Percentiles rank a stretch among this genome's conserved stretches.
These are phyloP conservation scores for Apistogramma diplotaenia DNA, from an alignment of 2,113 vertebrate genomes.

Conservation along the genomic window DNA sequence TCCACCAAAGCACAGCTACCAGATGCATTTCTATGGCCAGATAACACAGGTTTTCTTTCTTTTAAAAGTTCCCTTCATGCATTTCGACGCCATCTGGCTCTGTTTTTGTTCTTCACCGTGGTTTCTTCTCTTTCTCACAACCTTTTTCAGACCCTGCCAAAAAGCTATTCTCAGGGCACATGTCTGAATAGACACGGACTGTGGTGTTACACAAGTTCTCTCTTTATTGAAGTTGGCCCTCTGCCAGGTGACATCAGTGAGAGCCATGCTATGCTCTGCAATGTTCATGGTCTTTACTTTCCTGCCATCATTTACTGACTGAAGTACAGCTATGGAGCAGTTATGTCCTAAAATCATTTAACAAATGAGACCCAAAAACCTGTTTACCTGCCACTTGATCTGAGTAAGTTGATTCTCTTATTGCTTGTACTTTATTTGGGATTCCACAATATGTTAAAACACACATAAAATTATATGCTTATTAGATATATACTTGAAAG, in stretches of 20 bases:
- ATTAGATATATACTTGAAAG: neutral
- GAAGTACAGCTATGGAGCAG: constrained; percentile 5
- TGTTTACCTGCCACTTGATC: neutral
- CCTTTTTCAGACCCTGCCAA: constrained; percentile 69
- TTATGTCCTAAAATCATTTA: neutral
- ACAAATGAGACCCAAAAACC: neutral
- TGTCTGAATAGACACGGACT: constrained; percentile 65
- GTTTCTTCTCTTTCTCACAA: constrained; percentile 73
- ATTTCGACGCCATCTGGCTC: constrained; percentile 70
- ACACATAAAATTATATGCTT: neutral
- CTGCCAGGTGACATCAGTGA: constrained; percentile 65
- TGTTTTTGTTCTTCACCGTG: constrained; percentile 66
- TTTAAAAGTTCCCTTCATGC: constrained; percentile 58
- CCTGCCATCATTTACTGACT: constrained; percentile 22
- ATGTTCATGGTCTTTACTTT: constrained; percentile 33
- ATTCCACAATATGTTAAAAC: neutral
- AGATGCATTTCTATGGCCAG: constrained; percentile 36
- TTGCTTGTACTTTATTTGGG: neutral
- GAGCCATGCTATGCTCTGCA: constrained; percentile 34
- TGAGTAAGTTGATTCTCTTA: neutral
- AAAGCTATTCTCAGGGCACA: constrained; percentile 67
- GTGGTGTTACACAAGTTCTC: constrained; percentile 59
- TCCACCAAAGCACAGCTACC: constrained; percentile 20
- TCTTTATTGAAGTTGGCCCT: constrained; percentile 64
- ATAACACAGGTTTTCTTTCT: constrained; percentile 59